phyloP scores from a whole-genome alignment of 1,140 invertebrate species.

The Chironomus striatipennis region DNA sequence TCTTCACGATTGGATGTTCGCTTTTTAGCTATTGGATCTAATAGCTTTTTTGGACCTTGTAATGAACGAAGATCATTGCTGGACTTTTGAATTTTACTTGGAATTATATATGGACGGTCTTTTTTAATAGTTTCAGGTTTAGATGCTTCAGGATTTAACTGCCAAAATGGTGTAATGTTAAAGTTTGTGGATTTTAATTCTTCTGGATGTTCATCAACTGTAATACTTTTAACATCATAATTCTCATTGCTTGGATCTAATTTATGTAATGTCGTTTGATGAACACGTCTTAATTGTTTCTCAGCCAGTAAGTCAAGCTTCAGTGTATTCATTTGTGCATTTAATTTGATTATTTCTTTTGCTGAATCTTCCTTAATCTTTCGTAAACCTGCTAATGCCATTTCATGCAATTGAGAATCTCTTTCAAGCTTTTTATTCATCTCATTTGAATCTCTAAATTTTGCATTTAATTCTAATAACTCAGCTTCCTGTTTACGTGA shows the following conservation, averaged over 20 bases:
- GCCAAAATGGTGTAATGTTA: background rate
- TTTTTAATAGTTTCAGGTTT: background rate
- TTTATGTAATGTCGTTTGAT: background rate
- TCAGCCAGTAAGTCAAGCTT: background rate
- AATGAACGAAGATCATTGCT: no score
- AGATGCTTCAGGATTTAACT: background rate
- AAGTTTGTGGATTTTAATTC: background rate
- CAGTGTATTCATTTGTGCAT: background rate
- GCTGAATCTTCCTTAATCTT: background rate
- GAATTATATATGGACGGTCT: background rate
- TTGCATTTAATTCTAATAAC: background rate
- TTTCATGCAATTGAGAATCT: background rate
- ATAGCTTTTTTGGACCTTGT: no score
- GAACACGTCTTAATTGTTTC: background rate
- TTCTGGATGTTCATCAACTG: background rate
- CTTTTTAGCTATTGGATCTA: no score
- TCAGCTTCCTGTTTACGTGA: background rate
- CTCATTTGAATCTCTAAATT: background rate
- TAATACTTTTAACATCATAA: background rate
- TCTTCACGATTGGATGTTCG: no score
- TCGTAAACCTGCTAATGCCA: background rate
- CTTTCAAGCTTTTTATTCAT: background rate
- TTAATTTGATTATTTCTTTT: background rate
- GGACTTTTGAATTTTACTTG: background rate
- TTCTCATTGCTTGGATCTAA: background rate